Conservation (phyloP, 1,140 invertebrate genomes). For the Drosophila dunni region DNA sequence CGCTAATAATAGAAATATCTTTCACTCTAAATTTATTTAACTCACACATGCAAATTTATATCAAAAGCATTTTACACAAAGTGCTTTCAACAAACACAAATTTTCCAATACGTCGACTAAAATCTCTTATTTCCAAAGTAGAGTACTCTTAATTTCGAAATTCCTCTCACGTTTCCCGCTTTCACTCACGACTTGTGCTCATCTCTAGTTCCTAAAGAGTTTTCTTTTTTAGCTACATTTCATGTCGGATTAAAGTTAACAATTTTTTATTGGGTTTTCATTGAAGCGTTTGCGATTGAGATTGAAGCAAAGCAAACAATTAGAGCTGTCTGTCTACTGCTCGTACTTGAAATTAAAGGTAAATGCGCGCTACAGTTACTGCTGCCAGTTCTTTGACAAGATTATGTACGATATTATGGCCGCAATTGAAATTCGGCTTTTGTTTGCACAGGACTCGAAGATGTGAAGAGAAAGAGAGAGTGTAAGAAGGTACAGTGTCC, state of each 20-base stretch:
- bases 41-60: no score
- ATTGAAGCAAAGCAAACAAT: constrained; percentile 21
- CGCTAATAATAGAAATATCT: no score
- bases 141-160: no score
- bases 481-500: no score
- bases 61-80: no score
- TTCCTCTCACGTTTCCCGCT: no score
- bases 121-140: no score
- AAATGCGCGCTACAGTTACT: constrained; percentile 8
- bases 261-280: constrained; percentile 41
- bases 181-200: constrained; percentile 12
- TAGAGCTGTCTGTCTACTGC: constrained; percentile 26
- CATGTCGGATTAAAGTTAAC: constrained; percentile 45
- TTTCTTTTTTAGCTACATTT: constrained; percentile 26
- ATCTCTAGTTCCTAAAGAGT: constrained; percentile 39
- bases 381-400: constrained; percentile 32
- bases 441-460: constrained; percentile 40
- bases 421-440: constrained; percentile 53
- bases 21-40: no score
- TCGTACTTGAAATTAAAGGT: constrained; percentile 13
- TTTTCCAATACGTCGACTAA: no score
- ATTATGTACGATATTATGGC: constrained; percentile 45
- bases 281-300: constrained; percentile 7
- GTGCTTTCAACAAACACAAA: no score
- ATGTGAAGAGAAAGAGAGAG: not conserved